Conservation (phyloP, 2,888 invertebrate genomes). For the Euclidia mi region DNA sequence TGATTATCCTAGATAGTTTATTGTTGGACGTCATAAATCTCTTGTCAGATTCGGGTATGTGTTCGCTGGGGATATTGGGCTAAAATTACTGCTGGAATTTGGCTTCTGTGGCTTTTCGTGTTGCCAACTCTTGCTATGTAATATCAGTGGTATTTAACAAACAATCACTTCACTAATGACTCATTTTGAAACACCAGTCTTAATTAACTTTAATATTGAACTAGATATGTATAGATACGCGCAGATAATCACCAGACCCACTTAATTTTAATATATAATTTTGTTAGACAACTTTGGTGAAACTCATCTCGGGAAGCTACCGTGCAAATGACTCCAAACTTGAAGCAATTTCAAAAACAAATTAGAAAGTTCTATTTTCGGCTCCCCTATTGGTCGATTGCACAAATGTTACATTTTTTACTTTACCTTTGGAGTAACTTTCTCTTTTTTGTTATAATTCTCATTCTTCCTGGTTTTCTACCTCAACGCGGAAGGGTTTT, state of each 20-base stretch:
- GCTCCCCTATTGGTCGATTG: conserved; percentile 77
- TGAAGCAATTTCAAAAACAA: conserved; percentile 72
- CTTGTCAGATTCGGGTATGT: not conserved
- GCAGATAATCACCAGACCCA: conserved; percentile 19
- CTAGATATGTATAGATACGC: conserved; percentile 4
- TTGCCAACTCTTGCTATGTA: too few species aligned
- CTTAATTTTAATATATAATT: conserved; percentile 26
- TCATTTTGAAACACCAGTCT: not conserved
- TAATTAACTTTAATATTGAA: not conserved
- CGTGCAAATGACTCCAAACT: conserved; percentile 76
- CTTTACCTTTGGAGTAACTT: conserved; percentile 78
- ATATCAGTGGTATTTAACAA: not conserved
- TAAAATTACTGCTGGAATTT: not conserved
- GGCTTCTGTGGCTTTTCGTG: not conserved
- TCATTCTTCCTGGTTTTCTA: conserved; percentile 79
- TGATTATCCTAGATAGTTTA: conserved; percentile 26
- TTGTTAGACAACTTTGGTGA: conserved; percentile 30
- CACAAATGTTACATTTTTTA: conserved; percentile 71
- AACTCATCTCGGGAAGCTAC: conserved; percentile 69
- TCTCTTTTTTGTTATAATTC: conserved; percentile 88
- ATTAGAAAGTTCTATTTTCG: conserved; percentile 82
- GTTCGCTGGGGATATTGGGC: not conserved
- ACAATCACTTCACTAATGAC: conserved; percentile 32
- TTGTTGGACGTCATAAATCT: conserved; percentile 15
- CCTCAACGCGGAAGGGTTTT: conserved; percentile 83